Percentiles rank a stretch among this genome's conserved stretches.
Conservation (phyloP, 1,140 invertebrate species). For the Aphidius ervi region DNA sequence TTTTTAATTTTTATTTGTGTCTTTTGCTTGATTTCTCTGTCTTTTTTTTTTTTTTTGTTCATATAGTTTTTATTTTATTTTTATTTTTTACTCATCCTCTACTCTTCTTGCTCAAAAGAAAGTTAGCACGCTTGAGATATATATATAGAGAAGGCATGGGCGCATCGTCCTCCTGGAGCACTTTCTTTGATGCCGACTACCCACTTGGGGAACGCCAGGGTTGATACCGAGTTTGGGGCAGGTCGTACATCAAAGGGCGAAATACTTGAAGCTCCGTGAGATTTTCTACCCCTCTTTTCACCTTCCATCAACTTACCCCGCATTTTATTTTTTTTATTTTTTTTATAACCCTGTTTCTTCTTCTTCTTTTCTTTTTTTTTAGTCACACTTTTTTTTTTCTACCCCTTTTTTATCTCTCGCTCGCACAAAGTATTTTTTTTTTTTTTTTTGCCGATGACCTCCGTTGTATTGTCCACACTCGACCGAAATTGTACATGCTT, state of each 20-base stretch:
- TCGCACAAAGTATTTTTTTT: background rate
- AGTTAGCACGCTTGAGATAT: conserved; percentile 39
- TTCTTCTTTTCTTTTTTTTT: conserved; percentile 11
- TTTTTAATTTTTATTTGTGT: background rate
- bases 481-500: conserved; percentile 45
- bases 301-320: conserved; percentile 9
- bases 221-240: conserved; percentile 33
- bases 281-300: conserved; percentile 36
- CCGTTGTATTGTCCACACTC: conserved; percentile 38
- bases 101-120: conserved; percentile 16
- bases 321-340: background rate
- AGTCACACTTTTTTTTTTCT: conserved; percentile 18
- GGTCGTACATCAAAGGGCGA: conserved; percentile 51
- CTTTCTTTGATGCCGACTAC: conserved; percentile 50
- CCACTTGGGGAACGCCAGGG: conserved; percentile 22
- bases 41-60: conserved; percentile 3
- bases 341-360: conserved; percentile 11
- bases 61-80: background rate
- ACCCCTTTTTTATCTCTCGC: conserved; percentile 9
- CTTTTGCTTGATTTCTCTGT: background rate
- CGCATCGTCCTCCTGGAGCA: conserved; percentile 38
- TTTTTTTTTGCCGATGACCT: conserved; percentile 41
- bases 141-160: conserved; percentile 24
- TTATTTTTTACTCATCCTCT: background rate
- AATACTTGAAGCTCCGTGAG: conserved; percentile 47